Percentiles rank a stretch among this genome's conserved stretches.
Conservation (phyloP, 2,888 invertebrate genomes). For the Nomada lathburiana region DNA sequence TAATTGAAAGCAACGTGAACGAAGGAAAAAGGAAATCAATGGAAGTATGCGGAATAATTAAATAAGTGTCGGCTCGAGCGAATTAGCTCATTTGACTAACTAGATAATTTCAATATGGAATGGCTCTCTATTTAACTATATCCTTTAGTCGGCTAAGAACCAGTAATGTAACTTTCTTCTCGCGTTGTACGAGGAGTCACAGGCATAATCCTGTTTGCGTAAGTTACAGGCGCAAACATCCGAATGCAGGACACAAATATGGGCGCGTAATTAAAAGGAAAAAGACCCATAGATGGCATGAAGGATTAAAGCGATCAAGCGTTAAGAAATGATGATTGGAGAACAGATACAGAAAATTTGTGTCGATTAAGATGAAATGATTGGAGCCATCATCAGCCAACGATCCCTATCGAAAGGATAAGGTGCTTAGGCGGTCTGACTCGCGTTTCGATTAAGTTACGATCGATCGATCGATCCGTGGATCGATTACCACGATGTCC, state of each 20-base stretch:
- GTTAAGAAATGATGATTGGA: constrained; percentile 38
- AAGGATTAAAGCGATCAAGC: constrained; percentile 1
- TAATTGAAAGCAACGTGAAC: constrained; percentile 5
- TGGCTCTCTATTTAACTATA: constrained; percentile 25
- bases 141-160: constrained; percentile 19
- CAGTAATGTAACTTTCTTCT: constrained; percentile 32
- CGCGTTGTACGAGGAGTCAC: not conserved
- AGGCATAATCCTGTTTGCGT: constrained; percentile 25
- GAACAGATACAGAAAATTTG: constrained; percentile 52
- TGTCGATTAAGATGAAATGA: constrained; percentile 66
- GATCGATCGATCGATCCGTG: constrained; percentile 54
- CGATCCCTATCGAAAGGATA: constrained; percentile 55
- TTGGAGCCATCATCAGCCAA: constrained; percentile 52
- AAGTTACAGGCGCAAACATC: not conserved
- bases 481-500: constrained; percentile 47
- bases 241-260: too few species aligned
- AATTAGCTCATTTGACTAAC: constrained; percentile 40
- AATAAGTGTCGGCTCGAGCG: constrained; percentile 25
- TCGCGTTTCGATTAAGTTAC: constrained; percentile 63
- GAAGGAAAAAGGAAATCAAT: constrained; percentile 1
- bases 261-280: not conserved
- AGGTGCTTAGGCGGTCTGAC: constrained; percentile 56
- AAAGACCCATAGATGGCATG: not conserved
- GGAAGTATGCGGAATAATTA: constrained; percentile 25
- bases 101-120: constrained; percentile 34